Conservation (phyloP, 2,113 vertebrate species). For the Myocastor coypus region DNA sequence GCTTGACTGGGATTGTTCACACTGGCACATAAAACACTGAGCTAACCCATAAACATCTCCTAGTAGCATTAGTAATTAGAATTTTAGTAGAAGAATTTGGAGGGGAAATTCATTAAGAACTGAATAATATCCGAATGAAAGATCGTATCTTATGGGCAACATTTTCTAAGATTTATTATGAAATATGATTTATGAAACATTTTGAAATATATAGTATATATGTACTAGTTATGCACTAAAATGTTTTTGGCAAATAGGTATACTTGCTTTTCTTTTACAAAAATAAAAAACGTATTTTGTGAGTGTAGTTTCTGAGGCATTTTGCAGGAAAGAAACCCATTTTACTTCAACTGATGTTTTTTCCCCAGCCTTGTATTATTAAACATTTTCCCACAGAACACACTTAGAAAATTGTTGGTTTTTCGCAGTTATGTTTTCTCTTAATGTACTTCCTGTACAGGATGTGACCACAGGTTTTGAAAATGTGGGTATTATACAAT, state of each 20-base stretch:
- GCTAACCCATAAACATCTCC: too few relatives aligned
- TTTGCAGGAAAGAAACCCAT: background rate
- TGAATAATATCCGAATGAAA: background rate
- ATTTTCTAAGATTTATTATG: constrained; percentile 12
- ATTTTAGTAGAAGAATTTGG: background rate
- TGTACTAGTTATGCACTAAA: background rate
- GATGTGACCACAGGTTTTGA: background rate
- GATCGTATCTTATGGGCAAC: background rate
- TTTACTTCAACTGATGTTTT: constrained; percentile 15
- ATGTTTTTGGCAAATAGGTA: background rate
- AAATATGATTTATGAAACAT: background rate
- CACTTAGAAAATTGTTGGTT: background rate
- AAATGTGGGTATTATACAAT: background rate
- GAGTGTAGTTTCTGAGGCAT: background rate
- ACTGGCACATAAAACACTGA: too few relatives aligned
- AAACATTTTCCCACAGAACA: background rate
- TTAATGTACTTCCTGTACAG: background rate
- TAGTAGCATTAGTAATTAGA: background rate
- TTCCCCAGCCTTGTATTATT: constrained; percentile 33
- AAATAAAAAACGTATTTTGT: background rate
- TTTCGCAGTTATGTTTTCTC: constrained; percentile 5
- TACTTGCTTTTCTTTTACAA: background rate
- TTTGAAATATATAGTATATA: background rate
- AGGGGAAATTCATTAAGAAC: background rate
- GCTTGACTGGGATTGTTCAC: too few relatives aligned